A percentile compares a stretch with the other conserved stretches of the same genome.
phyloP scores from a whole-genome alignment of 2,797 vertebrate genomes.

The Sylvia borin region DNA sequence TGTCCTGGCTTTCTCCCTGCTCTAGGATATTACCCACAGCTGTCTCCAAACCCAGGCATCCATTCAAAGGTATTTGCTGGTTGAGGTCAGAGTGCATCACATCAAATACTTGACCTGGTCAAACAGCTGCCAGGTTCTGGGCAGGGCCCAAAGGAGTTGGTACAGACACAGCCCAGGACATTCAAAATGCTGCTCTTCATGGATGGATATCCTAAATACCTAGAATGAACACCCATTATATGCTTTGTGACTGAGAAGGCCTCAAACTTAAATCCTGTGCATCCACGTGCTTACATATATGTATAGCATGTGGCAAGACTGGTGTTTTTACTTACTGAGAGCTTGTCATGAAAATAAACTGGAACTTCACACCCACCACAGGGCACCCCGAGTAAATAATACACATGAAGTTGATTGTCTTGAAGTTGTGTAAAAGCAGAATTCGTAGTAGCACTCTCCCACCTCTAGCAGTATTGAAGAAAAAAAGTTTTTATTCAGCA shows the following conservation, averaged over 20 bases:
- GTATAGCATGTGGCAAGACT: not conserved
- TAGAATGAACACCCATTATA: not conserved
- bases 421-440: not conserved
- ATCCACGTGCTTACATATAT: not conserved
- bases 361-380: not conserved
- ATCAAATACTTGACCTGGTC: not conserved
- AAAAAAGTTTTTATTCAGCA: conserved; percentile 80
- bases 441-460: not conserved
- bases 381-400: fast-evolving
- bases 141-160: not conserved
- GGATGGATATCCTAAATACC: not conserved
- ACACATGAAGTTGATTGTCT: not conserved
- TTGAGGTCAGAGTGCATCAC: not conserved
- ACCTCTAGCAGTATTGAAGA: conserved; percentile 60
- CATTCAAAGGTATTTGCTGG: not conserved
- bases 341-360: not conserved
- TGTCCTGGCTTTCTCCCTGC: not conserved
- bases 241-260: not conserved
- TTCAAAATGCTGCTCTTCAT: not conserved
- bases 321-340: not conserved
- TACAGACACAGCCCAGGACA: not conserved
- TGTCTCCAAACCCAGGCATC: not conserved
- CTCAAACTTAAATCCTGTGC: not conserved
- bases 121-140: not conserved
- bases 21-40: not conserved